These are phyloP conservation scores for Sarcophaga peregrina DNA, from an alignment of 1,140 invertebrate species.

Conservation along the genomic window DNA sequence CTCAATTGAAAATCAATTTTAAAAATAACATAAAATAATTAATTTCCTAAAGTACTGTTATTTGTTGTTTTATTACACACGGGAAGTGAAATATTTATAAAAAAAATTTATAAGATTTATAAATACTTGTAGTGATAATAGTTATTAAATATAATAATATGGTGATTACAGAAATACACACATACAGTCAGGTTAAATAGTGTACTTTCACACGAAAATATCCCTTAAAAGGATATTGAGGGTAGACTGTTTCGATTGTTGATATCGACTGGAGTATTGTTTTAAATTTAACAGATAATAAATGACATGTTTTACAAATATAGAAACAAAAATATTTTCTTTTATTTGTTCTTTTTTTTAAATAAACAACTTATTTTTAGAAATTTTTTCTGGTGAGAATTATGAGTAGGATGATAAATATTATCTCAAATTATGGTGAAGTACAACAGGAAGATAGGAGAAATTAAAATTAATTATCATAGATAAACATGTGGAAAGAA, in stretches of 20 bases:
- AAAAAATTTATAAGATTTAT: too few species aligned
- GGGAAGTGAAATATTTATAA: too few species aligned
- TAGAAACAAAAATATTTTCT: conserved; percentile 1
- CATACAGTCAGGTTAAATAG: too few species aligned
- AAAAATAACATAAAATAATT: conserved; percentile 19
- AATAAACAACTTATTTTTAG: background rate
- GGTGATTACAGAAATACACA: too few species aligned
- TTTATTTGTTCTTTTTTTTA: background rate
- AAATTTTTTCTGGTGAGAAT: background rate
- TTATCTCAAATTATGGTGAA: background rate
- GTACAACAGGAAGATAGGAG: background rate
- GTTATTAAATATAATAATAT: too few species aligned
- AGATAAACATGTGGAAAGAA: too few species aligned
- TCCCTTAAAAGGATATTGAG: too few species aligned
- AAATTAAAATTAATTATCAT: too few species aligned
- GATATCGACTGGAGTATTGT: background rate
- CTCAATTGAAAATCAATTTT: conserved; percentile 7
- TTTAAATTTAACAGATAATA: conserved; percentile 5
- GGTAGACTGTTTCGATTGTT: too few species aligned
- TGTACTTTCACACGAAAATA: too few species aligned
- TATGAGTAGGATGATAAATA: background rate
- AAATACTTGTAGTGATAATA: too few species aligned
- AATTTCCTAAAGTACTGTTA: background rate
- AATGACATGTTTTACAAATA: conserved; percentile 22
- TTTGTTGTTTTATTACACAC: too few species aligned